These are phyloP conservation scores for Cottus gobio DNA, from an alignment of 2,113 vertebrate species.

Conservation along the genomic window DNA sequence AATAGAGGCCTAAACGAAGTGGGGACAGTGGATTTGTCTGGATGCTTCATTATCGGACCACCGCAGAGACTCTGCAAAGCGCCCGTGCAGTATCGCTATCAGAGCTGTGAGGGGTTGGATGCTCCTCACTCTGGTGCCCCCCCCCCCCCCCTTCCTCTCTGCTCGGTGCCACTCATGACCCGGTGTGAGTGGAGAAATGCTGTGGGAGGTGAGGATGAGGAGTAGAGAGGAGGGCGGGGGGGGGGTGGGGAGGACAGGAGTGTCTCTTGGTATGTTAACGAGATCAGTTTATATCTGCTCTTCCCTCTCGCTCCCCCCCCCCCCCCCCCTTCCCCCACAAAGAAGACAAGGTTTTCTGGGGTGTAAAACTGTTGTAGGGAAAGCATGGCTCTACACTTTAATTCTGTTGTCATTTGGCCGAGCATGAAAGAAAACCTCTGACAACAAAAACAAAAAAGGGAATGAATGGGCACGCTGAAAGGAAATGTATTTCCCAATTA, in stretches of 20 bases:
- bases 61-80: conserved; percentile 5
- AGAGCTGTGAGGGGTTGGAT: conserved; percentile 32
- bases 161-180: conserved; percentile 46
- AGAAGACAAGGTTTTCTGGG: conserved; percentile 53
- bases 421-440: conserved; percentile 76
- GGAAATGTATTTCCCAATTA: conserved; percentile 81
- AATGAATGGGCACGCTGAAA: conserved; percentile 70
- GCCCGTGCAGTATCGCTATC: conserved; percentile 32
- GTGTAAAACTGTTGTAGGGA: conserved; percentile 74
- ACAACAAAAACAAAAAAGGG: conserved; percentile 64
- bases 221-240: conserved; percentile 38
- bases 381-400: conserved; percentile 72
- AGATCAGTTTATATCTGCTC: conserved; percentile 81
- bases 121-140: background rate
- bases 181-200: conserved; percentile 55
- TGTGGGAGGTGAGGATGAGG: conserved; percentile 63
- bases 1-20: conserved; percentile 4
- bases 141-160: background rate
- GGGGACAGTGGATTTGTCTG: conserved; percentile 14
- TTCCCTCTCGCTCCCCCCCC: conserved; percentile 56
- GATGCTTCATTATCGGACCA: conserved; percentile 22
- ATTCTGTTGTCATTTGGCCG: conserved; percentile 80
- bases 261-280: conserved; percentile 86
- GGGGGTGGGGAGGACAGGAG: conserved; percentile 55
- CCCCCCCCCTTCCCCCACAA: conserved; percentile 53